These are phyloP conservation scores for Zosterops borbonicus DNA, from an alignment of 2,113 vertebrate genomes.

Conservation along the genomic window DNA sequence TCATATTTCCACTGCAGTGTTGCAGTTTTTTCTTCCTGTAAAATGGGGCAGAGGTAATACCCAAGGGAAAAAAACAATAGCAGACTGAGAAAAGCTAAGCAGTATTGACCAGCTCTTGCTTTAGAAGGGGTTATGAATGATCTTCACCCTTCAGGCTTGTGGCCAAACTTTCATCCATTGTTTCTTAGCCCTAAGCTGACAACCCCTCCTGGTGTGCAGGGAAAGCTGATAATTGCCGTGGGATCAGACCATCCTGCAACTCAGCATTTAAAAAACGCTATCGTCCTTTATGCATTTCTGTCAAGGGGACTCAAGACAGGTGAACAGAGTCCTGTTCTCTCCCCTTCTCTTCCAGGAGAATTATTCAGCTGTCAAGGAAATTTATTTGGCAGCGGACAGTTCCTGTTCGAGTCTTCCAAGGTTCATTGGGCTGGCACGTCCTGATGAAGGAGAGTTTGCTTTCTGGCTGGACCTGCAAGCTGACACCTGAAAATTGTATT, in stretches of 20 bases:
- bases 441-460: background rate
- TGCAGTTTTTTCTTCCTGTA: background rate
- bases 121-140: background rate
- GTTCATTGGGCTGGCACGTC: background rate
- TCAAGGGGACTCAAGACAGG: background rate
- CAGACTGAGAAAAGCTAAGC: background rate
- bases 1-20: background rate
- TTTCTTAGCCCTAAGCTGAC: background rate
- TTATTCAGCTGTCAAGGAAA: background rate
- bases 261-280: background rate
- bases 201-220: background rate
- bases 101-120: background rate
- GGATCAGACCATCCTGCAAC: background rate
- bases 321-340: background rate
- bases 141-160: background rate
- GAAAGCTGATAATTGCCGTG: background rate
- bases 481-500: background rate
- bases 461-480: background rate
- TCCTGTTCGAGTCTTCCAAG: background rate
- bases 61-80: background rate
- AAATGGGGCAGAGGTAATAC: background rate
- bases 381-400: background rate
- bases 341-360: background rate
- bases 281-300: background rate
- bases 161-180: background rate